phyloP scores from a whole-genome alignment of 2,797 vertebrate genomes.

The Myotis vivesi region DNA sequence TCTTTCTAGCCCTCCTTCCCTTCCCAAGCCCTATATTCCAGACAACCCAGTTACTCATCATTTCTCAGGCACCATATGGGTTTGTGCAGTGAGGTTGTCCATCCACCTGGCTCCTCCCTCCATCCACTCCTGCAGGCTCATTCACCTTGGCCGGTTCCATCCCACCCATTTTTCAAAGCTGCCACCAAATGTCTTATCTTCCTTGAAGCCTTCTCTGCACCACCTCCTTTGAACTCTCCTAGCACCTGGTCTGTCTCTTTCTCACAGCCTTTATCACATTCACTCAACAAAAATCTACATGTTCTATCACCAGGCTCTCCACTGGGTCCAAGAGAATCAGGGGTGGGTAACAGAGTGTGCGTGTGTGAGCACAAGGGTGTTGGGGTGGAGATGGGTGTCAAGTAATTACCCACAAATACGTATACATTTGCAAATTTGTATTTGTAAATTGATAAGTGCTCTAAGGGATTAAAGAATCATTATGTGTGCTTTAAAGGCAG shows the following conservation, averaged over 20 bases:
- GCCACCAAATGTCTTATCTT: neutral
- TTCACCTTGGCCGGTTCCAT: neutral
- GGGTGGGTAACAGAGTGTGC: neutral
- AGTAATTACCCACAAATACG: neutral
- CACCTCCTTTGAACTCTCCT: neutral
- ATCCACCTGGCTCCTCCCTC: neutral
- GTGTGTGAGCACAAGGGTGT: neutral
- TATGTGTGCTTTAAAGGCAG: neutral
- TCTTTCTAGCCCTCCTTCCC: neutral
- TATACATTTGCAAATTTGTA: neutral
- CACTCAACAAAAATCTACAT: neutral
- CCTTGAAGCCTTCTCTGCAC: neutral
- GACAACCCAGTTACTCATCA: conserved; percentile 57
- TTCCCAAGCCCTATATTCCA: neutral
- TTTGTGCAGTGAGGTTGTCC: neutral
- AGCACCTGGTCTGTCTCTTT: neutral
- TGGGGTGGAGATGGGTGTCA: too few relatives aligned
- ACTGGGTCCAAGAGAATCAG: neutral
- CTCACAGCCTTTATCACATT: neutral
- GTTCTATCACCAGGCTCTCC: neutral
- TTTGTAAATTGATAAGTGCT: neutral
- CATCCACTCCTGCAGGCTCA: neutral
- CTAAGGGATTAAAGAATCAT: neutral
- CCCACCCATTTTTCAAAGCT: conserved; percentile 4
- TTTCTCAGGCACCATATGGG: conserved; percentile 38